Base-by-base conservation (phyloP, 2,113 vertebrate genomes). In the Gnathonemus echidnorhynchus region DNA sequence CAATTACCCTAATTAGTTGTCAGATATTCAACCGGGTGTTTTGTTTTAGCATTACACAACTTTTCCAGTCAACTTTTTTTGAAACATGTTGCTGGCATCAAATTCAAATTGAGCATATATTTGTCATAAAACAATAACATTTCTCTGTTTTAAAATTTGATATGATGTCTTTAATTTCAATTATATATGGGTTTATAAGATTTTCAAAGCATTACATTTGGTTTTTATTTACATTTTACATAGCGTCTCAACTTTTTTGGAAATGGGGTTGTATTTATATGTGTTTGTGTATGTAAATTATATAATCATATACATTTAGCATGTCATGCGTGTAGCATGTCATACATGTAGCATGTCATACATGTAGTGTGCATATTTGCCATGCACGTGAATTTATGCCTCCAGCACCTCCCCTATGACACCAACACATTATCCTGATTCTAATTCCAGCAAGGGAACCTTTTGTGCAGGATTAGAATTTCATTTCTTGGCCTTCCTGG, bases 401-500 rank as follows among this genome's bases (percentile, higher is more conserved):
- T 31, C n/a, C 10, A 3, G 10, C 62, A 13, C 27, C n/a, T 27
- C 62, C 62, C 74, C 35, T 17, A 80, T 80, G 74, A 42, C 31
- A 80, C 11, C 74, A 42, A 98, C 98, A 99, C 98, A 99, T 99
- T 98, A 99, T 97, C 98, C 96, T 95, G 74, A 80, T 17, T 39
- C 74, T 99, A 99, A 98, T 99, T 97, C 98, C 96, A 93, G 95
- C 97, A 98, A 80, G 31, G 35, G 74, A 80, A 80, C 74, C 74
- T 86, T 86, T 86, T 86, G 19, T 86, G 84, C 48, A 49, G 24
- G 45, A 86, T 86, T 50, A 86, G n/a, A 86, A 50, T n/a, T 86
- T 86, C 9, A 50, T 86, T 27, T 86, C 48, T 86, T 27, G 48
- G 48, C 45, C 83, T 86, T 86, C 48, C 45, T 58, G 49, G 35